Conservation (phyloP, 2,113 vertebrate genomes). For the Rhizomys pruinosus region DNA sequence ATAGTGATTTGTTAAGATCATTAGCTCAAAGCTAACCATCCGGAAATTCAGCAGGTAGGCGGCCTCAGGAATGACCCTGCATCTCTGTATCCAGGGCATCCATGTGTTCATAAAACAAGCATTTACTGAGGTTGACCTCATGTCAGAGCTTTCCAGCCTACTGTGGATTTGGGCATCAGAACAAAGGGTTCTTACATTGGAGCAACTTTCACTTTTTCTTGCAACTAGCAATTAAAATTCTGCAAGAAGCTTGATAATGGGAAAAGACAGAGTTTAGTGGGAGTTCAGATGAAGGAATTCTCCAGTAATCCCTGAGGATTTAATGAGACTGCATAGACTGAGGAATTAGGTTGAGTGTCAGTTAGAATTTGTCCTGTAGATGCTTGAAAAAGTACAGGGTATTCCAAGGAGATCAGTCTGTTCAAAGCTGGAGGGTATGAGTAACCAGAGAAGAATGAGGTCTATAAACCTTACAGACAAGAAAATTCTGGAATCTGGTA, state of each 20-base stretch:
- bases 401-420: background rate
- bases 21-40: slow-evolving; percentile 50
- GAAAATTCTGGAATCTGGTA: background rate
- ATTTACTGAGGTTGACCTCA: background rate
- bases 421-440: background rate
- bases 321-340: background rate
- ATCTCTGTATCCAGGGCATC: background rate
- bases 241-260: background rate
- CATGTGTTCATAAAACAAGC: background rate
- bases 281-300: background rate
- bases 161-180: background rate
- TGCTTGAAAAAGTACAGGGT: background rate
- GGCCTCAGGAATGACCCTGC: background rate
- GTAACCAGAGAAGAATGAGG: background rate
- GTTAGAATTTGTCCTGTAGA: background rate
- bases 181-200: background rate
- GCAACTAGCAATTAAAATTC: background rate
- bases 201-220: background rate
- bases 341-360: background rate
- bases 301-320: background rate
- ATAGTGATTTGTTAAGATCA: slow-evolving; percentile 8
- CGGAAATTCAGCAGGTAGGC: background rate
- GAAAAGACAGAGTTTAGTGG: background rate
- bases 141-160: background rate
- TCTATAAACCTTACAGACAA: background rate